Base-by-base conservation (phyloP, 2,888 invertebrate genomes). In the Cenopis cana region DNA sequence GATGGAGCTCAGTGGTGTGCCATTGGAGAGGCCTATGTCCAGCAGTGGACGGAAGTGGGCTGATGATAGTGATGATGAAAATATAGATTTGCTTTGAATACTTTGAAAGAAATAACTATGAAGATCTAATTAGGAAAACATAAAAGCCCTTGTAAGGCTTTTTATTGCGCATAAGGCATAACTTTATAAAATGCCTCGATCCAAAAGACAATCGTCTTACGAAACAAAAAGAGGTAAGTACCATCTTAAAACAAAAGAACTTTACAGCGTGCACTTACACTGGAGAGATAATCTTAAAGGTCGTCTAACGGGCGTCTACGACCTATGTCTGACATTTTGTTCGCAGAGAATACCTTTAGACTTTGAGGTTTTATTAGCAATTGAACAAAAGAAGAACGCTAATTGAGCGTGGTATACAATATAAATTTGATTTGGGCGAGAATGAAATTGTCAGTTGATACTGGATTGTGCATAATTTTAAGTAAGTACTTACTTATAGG, bases 281-380 rank as follows among this genome's bases (percentile, higher is more conserved):
- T 29, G 18, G 50, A 41, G 18, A 38, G 41, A 72, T 66, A 73
- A 73, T 46, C 61, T 54, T 73, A 76, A 77, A 82, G 85, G 81
- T 84, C n/a, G n/a, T n/a, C n/a, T n/a, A n/a, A n/a, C n/a, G 82
- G 80, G 82, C 76, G 83, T 84, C 85, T 86, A 73, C 78, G 87
- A 69, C 86, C 86, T 85, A 75, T 24, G 82, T 83, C 81, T 83
- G 85, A 82, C 82, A 75, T 83, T 81, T 69, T 57, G 60, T 18
- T 33, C 60, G 36, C 36, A 64, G 41, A 60, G 29, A 50, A 68
- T 14, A 66, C 49, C 17, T 52, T 36, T 36, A 52, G 56, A 55
- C 50, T 36, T n/a, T 68, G 49, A 69, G 60, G 67, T 66, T 57
- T 49, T 36, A 29, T 65, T 50, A 46, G 46, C 41, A 46, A 29